A percentile compares a stretch with the other conserved stretches of the same genome.
These are phyloP conservation scores for Triplophysa yarkandensis DNA, from an alignment of 2,797 vertebrate genomes.

Conservation along the genomic window DNA sequence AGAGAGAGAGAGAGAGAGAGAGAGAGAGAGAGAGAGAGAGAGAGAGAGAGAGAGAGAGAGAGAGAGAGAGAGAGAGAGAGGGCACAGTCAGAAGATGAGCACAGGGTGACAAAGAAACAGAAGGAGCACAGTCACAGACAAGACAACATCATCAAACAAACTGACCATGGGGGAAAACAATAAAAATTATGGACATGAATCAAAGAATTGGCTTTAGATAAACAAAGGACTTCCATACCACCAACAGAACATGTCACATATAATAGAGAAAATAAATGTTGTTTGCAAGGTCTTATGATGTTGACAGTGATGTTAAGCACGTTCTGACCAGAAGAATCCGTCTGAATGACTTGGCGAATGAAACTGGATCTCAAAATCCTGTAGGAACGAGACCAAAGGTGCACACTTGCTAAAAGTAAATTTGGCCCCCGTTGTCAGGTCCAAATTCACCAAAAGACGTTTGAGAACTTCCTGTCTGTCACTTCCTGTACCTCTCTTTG, in stretches of 20 bases:
- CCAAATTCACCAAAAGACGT: constrained; percentile 4
- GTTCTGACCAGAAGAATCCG: not conserved
- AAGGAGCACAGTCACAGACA: not conserved
- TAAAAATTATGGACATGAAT: not conserved
- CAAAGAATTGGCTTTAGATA: not conserved
- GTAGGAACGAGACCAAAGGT: not conserved
- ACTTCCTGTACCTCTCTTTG: constrained; percentile 32
- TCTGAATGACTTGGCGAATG: not conserved
- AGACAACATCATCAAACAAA: not conserved
- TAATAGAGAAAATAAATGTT: not conserved
- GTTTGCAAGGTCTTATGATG: not conserved
- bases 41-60: not conserved
- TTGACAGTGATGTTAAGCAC: not conserved
- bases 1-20: constrained; percentile 21
- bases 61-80: constrained; percentile 25
- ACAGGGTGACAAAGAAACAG: no score
- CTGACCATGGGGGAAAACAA: not conserved
- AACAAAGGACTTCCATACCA: not conserved
- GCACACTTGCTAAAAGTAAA: not conserved
- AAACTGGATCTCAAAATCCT: not conserved
- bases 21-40: not conserved
- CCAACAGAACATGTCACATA: not conserved
- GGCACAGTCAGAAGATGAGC: no score
- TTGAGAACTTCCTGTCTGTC: constrained; percentile 18
- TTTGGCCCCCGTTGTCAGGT: not conserved